A percentile compares a stretch with the other conserved stretches of the same genome.
phyloP scores from a whole-genome alignment of 2,888 invertebrate species.

The Rhyacophila evoluta region DNA sequence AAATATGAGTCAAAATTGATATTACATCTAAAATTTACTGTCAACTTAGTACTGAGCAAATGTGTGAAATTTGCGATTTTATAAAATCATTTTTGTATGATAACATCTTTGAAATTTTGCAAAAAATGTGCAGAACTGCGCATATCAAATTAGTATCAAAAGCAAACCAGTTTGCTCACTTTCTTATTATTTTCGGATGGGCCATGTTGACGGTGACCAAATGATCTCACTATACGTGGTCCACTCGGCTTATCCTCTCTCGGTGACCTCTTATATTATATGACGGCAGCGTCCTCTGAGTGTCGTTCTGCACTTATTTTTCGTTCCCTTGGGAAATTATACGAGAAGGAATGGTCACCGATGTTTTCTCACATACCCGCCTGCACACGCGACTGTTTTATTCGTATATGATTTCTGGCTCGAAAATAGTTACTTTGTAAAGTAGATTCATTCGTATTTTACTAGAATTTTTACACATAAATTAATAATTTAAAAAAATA shows the following conservation, averaged over 20 bases:
- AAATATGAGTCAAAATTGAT: too few species aligned
- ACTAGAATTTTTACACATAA: background rate
- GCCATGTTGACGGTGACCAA: conserved; percentile 26
- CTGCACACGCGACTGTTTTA: background rate
- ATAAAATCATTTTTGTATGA: too few species aligned
- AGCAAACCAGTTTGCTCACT: background rate
- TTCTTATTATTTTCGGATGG: background rate
- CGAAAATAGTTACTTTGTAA: background rate
- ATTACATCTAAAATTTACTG: too few species aligned
- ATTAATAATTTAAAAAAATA: too few species aligned
- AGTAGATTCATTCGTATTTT: background rate
- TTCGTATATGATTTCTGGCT: background rate
- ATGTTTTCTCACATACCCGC: conserved; percentile 23
- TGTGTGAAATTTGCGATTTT: too few species aligned
- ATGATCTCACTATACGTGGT: conserved; percentile 32
- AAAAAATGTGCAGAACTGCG: too few species aligned
- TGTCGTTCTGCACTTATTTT: conserved; percentile 54
- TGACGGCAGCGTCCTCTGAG: conserved; percentile 45
- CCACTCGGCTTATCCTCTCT: background rate
- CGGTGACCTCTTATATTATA: conserved; percentile 37
- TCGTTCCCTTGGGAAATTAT: conserved; percentile 53
- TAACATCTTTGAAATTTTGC: background rate
- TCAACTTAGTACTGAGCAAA: too few species aligned
- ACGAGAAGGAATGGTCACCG: conserved; percentile 45
- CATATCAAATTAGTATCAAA: background rate